Base-by-base conservation (phyloP, 2,113 vertebrate species). In the Calypte anna region DNA sequence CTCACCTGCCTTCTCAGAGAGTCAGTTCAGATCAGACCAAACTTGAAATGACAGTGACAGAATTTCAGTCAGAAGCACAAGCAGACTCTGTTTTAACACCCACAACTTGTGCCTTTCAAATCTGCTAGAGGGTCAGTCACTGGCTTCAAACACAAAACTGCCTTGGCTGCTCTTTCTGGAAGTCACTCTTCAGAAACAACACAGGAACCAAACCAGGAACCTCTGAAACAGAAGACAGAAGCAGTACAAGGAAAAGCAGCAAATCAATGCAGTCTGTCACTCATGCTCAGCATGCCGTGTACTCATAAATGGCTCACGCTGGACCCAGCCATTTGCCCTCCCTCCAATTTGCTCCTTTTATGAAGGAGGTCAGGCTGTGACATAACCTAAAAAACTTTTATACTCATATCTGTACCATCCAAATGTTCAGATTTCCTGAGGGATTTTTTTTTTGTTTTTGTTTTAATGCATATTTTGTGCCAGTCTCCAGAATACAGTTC, bases 211-310 rank as follows among this genome's bases (percentile, higher is more conserved):
- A 92, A 86, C 12, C 8, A 77, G 28, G 61, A 69, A 72, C 9
- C 23, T 59, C 38, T 69, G 72, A 81, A 94, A 44, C 23, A 68
- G 75, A 63, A 88, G n/a, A 25, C 3, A 79, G 22, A 18, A 79
- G 55, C 19, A 44, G 30, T 10, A 36, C 2, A 14, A 84, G 22
- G 44, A 31, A 31, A 67, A 89, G 50, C 0, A 74, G 33, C 27
- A 84, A 64, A 88, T 36, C 46, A 23, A 14, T 10, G 15, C 1
- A 12, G 31, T 6, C 55, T 67, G 31, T 28, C 4, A 0, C 38
- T 61, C 0, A 0, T 23, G 25, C 61, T 38, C 69, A 33, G 40
- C 2, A 69, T 2, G 11, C 10, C 24, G 44, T n/a, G 8, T 3
- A 17, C 11, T 21, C 63, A 70, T 33, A 61, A 33, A 61, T 40